Percentiles rank a stretch among this genome's conserved stretches.
phyloP scores from a whole-genome alignment of 2,797 vertebrate species.

The Channallabes apus region DNA sequence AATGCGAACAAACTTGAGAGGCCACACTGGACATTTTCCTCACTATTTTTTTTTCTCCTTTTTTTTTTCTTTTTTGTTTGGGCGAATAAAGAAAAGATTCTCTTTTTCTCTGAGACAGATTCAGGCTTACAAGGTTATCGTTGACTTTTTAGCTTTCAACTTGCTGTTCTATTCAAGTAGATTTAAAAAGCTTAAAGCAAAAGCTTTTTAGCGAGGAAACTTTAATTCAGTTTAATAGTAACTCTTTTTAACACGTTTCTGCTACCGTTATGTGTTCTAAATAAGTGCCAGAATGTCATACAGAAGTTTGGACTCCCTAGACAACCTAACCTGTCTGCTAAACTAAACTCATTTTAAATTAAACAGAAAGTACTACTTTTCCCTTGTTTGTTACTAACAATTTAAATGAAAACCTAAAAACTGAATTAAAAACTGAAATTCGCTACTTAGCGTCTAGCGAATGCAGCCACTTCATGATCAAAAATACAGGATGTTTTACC shows the following conservation, averaged over 20 bases:
- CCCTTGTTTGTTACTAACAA: background rate
- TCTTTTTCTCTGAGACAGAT: background rate
- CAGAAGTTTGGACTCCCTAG: background rate
- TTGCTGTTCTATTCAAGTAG: background rate
- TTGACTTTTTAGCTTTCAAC: background rate
- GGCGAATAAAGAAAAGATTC: background rate
- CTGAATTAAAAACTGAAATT: conserved; percentile 19
- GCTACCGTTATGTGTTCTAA: background rate
- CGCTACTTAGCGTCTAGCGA: conserved; percentile 28
- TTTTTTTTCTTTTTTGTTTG: background rate
- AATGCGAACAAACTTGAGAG: too few species aligned
- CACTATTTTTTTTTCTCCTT: background rate
- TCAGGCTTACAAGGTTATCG: background rate
- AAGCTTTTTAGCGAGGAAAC: background rate
- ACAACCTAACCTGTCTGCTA: background rate
- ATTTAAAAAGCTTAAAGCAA: conserved; percentile 1
- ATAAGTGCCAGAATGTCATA: background rate
- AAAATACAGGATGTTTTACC: conserved; percentile 46
- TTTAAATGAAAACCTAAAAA: conserved; percentile 14
- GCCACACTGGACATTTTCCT: background rate
- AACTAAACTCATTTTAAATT: background rate
- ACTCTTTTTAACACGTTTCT: background rate
- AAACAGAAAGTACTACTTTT: background rate
- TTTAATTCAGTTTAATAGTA: background rate
- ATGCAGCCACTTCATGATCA: conserved; percentile 27